Conservation (phyloP, 2,113 vertebrate species). For the Prionailurus bengalensis region DNA sequence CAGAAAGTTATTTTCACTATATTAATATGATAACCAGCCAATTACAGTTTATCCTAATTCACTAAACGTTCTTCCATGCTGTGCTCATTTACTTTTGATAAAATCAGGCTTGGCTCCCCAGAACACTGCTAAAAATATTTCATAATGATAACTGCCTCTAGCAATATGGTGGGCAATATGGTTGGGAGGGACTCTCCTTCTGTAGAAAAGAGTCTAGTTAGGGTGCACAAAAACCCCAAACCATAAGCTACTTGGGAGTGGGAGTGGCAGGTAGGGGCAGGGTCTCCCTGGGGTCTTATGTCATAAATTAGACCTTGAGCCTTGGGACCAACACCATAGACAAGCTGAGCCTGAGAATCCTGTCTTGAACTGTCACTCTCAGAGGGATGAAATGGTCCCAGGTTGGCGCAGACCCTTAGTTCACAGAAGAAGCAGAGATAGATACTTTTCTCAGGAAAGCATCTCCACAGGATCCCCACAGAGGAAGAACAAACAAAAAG, state of each 20-base stretch:
- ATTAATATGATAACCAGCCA: neutral
- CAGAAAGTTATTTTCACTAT: slow-evolving; percentile 1
- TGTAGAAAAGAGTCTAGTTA: neutral
- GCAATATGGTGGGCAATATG: neutral
- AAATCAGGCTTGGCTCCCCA: slow-evolving; percentile 1
- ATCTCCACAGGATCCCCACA: neutral
- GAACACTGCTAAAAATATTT: slow-evolving; percentile 30
- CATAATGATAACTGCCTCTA: slow-evolving; percentile 38
- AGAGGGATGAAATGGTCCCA: neutral
- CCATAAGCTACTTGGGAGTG: neutral
- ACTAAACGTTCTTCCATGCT: neutral
- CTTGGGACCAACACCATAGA: neutral
- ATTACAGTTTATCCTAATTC: slow-evolving; percentile 39
- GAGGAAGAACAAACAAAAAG: neutral
- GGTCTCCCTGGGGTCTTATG: neutral
- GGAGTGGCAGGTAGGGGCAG: neutral
- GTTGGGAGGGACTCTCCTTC: neutral
- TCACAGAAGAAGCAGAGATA: neutral
- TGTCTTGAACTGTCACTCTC: neutral
- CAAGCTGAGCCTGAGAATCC: neutral
- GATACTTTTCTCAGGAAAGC: neutral
- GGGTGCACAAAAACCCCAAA: neutral
- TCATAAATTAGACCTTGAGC: neutral
- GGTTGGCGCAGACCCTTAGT: neutral
- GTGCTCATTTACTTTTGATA: slow-evolving; percentile 38